Evolutionary conservation across 2,888 invertebrate genomes (phyloP), one percentile per base, ranked within the genome.

Genomic region (Nymphalis polychloros): DNA sequence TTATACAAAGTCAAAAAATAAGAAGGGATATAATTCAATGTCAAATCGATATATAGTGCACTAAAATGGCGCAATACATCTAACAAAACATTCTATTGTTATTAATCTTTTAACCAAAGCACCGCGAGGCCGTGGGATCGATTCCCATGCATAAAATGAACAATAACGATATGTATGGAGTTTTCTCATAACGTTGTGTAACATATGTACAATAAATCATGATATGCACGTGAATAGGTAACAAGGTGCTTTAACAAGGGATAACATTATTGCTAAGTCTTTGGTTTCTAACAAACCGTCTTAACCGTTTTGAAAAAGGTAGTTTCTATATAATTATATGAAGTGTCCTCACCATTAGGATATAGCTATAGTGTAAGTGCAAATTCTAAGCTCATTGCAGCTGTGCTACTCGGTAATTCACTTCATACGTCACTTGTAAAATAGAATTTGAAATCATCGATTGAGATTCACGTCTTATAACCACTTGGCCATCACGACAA

Each of bases 101-200:
- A 70, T 72, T 57, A 71, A 71, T 73, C 75, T 74, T 76, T 70
- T 72, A 57, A 19, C 57, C 68, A 72, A 69, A 67, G 59, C 63
- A 69, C 64, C 53, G 72, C 72, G 79, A 78, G 87, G 83, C 84
- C 87, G 87, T 87, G 87, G 80, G 85, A 87, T 41, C 63, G 50
- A 70, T 77, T 86, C 84, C 82, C 84, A 87, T 72, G 74, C 72
- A 77, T 68, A 70, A 64, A 71, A 67, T 72, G 68, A 69, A 77
- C 75, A 77, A 77, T 78, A 73, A 72, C 72, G 66, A 67, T 77
- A 73, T 77, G 74, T 78, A 74, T 75, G 77, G 49, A 67, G 71
- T 77, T 76, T 79, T 81, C 81, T 70, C 80, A 81, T 71, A 62
- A 35, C 47, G 68, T 81, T 79, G 73, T 70, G 76, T 75, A 81